Evolutionary conservation across 2,797 vertebrate genomes (phyloP).

Genomic region (Acrossocheilus fasciatus): DNA sequence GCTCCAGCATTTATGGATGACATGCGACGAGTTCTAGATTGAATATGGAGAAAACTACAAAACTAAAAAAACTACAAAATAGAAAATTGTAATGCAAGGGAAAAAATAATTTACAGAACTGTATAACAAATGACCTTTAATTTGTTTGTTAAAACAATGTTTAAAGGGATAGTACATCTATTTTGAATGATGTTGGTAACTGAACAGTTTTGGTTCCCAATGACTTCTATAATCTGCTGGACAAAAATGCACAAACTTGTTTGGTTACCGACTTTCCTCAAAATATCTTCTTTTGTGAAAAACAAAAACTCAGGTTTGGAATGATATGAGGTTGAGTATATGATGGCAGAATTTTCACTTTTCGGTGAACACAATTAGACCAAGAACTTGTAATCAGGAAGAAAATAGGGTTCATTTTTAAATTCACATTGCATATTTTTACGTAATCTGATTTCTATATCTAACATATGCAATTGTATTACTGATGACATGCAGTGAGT

Average conservation of each 20-base stretch:
- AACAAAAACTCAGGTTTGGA: neutral
- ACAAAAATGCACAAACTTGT: neutral
- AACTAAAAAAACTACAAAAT: neutral
- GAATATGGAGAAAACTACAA: neutral
- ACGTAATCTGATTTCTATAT: neutral
- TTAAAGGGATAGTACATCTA: neutral
- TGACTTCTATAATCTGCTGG: neutral
- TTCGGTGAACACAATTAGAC: neutral
- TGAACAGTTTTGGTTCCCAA: neutral
- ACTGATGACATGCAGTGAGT: neutral
- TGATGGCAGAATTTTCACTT: too few relatives aligned
- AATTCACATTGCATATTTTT: neutral
- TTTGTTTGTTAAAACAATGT: neutral
- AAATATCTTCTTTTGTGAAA: neutral
- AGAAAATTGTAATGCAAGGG: neutral
- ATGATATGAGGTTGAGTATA: neutral
- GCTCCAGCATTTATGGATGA: neutral
- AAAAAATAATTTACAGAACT: neutral
- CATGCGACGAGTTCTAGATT: neutral
- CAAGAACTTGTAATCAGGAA: neutral
- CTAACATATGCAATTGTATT: neutral
- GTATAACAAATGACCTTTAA: neutral
- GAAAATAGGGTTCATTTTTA: neutral
- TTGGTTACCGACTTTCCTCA: neutral
- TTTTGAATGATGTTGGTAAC: neutral